phyloP scores from a whole-genome alignment of 1,140 invertebrate species.

The Aphaenogaster ashmeadi region DNA sequence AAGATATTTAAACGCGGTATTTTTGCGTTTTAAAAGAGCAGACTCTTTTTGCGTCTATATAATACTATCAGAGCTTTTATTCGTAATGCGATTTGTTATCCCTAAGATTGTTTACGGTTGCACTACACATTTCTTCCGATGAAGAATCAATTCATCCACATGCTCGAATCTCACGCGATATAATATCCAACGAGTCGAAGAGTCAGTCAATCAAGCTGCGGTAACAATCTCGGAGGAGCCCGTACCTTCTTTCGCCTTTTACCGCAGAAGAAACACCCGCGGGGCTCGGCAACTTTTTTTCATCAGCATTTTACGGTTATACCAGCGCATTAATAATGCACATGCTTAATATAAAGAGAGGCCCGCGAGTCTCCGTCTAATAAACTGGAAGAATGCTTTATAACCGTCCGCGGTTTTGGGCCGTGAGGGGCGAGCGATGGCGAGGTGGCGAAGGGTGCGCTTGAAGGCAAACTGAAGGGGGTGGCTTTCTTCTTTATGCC shows the following conservation, averaged over 20 bases:
- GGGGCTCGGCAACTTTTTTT: slow-evolving; percentile 78
- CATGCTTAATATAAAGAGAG: slow-evolving; percentile 81
- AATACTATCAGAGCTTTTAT: background rate
- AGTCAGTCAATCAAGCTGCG: slow-evolving; percentile 63
- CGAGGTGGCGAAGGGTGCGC: slow-evolving; percentile 55
- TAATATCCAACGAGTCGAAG: slow-evolving; percentile 32
- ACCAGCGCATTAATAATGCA: slow-evolving; percentile 80
- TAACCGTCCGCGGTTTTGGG: slow-evolving; percentile 78
- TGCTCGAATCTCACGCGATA: slow-evolving; percentile 1
- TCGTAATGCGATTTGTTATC: background rate
- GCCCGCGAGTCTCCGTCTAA: slow-evolving; percentile 77
- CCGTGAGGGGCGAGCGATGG: slow-evolving; percentile 47
- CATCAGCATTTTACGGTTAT: slow-evolving; percentile 82
- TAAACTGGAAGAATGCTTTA: slow-evolving; percentile 81
- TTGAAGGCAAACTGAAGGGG: slow-evolving; percentile 63
- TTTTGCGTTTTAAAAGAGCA: background rate
- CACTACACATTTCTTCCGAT: background rate
- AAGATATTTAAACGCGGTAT: background rate
- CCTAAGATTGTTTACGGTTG: background rate
- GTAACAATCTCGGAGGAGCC: slow-evolving; percentile 67
- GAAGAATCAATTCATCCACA: background rate
- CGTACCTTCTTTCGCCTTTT: slow-evolving; percentile 23
- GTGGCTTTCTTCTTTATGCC: slow-evolving; percentile 74
- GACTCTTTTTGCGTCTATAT: background rate
- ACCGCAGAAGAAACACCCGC: slow-evolving; percentile 68